A percentile compares a stretch with the other conserved stretches of the same genome.
phyloP scores from a whole-genome alignment of 30 jellyfish, hydroid and myxozoan genomes.

The Mastigias papua region DNA sequence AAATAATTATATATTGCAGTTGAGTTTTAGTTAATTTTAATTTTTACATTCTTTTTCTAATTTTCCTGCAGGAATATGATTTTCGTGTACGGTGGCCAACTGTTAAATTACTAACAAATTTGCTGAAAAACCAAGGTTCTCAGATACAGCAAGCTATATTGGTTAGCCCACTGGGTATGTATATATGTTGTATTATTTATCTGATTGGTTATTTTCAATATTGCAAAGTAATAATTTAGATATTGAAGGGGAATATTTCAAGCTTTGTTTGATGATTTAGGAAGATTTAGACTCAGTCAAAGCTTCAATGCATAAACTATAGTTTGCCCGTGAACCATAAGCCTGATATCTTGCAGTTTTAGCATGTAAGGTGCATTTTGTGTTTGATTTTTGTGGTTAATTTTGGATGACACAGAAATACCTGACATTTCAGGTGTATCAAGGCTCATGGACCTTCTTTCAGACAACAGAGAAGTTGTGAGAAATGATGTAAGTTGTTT shows the following conservation, averaged over 20 bases:
- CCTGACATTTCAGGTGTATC: conserved; percentile 78
- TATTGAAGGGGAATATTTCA: too few relatives aligned
- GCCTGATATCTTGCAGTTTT: too few relatives aligned
- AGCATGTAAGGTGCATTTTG: too few relatives aligned
- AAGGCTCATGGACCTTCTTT: conserved; percentile 87
- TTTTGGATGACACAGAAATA: too few relatives aligned
- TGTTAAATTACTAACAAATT: conserved; percentile 81
- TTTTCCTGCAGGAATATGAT: conserved; percentile 85
- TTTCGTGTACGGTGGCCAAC: conserved; percentile 95
- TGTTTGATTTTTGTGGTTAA: too few relatives aligned
- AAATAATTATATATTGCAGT: too few relatives aligned
- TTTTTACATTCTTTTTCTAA: too few relatives aligned
- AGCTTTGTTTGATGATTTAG: too few relatives aligned
- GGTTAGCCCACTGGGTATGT: conserved; percentile 90
- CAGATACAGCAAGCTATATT: conserved; percentile 88
- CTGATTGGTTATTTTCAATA: neutral
- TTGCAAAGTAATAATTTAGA: neutral
- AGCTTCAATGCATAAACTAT: too few relatives aligned
- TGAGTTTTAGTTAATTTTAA: too few relatives aligned
- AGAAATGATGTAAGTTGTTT: conserved; percentile 84
- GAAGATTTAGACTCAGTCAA: too few relatives aligned
- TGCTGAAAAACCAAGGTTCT: conserved; percentile 76
- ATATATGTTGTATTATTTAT: neutral
- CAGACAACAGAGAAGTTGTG: conserved; percentile 90
- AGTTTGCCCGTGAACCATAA: too few relatives aligned